phyloP scores from a whole-genome alignment of 2,113 vertebrate species.

The Ardeotis arabs region DNA sequence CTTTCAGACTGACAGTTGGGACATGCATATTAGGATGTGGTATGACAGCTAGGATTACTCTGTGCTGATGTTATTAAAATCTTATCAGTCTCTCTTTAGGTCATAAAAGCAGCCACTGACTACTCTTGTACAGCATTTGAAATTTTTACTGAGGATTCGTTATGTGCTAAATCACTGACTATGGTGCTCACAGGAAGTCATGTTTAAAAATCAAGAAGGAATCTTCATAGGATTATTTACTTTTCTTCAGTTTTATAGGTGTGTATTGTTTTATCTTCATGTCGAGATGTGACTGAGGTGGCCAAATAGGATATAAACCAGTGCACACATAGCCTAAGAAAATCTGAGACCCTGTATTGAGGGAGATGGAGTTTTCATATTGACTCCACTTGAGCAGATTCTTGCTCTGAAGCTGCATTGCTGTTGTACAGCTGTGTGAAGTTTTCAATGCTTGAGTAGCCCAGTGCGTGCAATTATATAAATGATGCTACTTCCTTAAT shows the following conservation, averaged over 20 bases:
- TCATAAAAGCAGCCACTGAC: not conserved
- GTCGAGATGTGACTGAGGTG: not conserved
- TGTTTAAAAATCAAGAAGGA: not conserved
- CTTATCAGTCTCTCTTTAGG: not conserved
- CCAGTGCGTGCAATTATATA: rapidly evolving
- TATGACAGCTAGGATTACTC: constrained; percentile 4
- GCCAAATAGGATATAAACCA: not conserved
- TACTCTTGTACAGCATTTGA: not conserved
- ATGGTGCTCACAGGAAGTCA: not conserved
- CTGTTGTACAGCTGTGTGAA: not conserved
- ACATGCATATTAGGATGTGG: not conserved
- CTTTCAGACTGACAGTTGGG: not conserved
- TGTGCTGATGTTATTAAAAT: not conserved
- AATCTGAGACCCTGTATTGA: not conserved
- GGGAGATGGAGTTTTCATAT: not conserved
- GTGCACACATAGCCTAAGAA: not conserved
- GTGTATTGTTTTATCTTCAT: not conserved
- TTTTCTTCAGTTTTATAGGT: not conserved
- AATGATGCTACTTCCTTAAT: not conserved
- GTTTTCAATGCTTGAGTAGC: not conserved
- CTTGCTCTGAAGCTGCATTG: not conserved
- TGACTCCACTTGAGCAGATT: not conserved
- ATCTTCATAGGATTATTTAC: not conserved
- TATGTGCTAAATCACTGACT: not conserved
- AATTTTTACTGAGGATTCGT: not conserved